Conservation (phyloP, 1,140 invertebrate genomes). For the Drosophila punjabiensis region DNA sequence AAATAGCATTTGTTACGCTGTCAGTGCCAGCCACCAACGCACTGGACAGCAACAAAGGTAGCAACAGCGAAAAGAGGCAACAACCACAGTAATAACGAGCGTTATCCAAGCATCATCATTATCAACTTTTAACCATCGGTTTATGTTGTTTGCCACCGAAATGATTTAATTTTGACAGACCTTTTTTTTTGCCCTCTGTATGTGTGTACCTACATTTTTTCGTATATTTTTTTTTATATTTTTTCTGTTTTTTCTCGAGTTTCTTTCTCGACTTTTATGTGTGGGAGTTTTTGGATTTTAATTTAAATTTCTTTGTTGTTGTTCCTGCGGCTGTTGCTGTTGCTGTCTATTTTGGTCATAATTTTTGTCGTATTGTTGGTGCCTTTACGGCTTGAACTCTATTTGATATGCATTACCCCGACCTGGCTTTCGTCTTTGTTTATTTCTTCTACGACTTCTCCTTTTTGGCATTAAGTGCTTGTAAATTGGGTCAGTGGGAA, state of each 20-base stretch:
- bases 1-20: constrained; percentile 83
- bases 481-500: constrained; percentile 85
- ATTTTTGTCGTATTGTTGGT: constrained; percentile 63
- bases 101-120: constrained; percentile 83
- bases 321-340: constrained; percentile 54
- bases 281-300: constrained; percentile 84
- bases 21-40: constrained; percentile 81
- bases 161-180: constrained; percentile 84
- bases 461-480: constrained; percentile 83
- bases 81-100: constrained; percentile 78
- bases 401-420: constrained; percentile 84
- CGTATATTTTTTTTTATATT: background rate
- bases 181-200: constrained; percentile 55
- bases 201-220: constrained; percentile 27
- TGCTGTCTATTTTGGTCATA: constrained; percentile 65
- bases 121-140: constrained; percentile 84
- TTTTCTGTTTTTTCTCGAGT: constrained; percentile 52
- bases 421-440: constrained; percentile 81
- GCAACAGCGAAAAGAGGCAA: constrained; percentile 41
- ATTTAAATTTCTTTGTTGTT: constrained; percentile 76
- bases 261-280: constrained; percentile 81
- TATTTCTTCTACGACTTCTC: constrained; percentile 84
- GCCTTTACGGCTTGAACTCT: constrained; percentile 66
- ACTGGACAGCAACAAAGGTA: constrained; percentile 68
- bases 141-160: constrained; percentile 83